phyloP scores from a whole-genome alignment of 2,888 invertebrate species.

The Griposia aprilina region DNA sequence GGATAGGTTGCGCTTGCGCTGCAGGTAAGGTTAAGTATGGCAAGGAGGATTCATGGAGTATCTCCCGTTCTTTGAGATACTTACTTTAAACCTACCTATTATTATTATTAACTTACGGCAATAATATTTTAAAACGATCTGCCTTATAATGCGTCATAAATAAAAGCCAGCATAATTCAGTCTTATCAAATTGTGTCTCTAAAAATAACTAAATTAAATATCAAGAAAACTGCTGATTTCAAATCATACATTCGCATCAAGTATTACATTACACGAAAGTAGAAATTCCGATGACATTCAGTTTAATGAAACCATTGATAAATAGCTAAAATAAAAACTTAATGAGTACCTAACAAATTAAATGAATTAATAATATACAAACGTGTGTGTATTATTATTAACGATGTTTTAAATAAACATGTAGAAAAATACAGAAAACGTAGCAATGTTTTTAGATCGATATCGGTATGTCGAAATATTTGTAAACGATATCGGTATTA shows the following conservation, averaged over 20 bases:
- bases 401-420: slow-evolving; percentile 38
- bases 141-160: slow-evolving; percentile 1
- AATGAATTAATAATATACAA: slow-evolving; percentile 49
- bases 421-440: slow-evolving; percentile 51
- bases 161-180: background rate
- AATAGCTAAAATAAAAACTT: slow-evolving; percentile 49
- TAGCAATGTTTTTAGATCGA: slow-evolving; percentile 73
- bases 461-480: slow-evolving; percentile 89
- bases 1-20: slow-evolving; percentile 33
- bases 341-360: slow-evolving; percentile 35
- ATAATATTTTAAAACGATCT: too few relatives aligned
- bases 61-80: background rate
- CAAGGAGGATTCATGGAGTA: slow-evolving; percentile 18
- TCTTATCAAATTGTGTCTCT: slow-evolving; percentile 4
- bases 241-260: slow-evolving; percentile 27
- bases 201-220: background rate
- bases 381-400: slow-evolving; percentile 34
- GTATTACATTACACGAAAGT: slow-evolving; percentile 55
- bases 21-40: background rate
- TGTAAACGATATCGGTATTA: slow-evolving; percentile 86
- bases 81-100: background rate
- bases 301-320: slow-evolving; percentile 46
- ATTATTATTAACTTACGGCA: too few relatives aligned
- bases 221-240: background rate
- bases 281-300: slow-evolving; percentile 41